Evolutionary conservation across 2,113 vertebrate species (phyloP).

Genomic region (Hyperoodon ampullatus): DNA sequence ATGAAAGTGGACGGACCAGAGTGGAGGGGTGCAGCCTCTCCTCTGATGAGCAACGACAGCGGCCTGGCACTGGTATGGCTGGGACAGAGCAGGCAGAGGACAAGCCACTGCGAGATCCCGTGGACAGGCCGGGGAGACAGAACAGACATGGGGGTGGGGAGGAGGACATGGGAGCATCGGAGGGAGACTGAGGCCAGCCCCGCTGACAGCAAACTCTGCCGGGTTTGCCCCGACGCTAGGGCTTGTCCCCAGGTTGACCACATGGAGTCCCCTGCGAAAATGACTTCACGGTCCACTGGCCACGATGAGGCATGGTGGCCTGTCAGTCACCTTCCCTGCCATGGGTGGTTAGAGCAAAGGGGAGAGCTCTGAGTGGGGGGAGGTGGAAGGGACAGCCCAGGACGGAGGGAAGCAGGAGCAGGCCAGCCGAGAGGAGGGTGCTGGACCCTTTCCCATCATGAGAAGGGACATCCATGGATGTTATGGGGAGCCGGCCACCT

Average conservation of each 20-base stretch:
- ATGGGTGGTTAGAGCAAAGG: no score
- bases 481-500: accelerated
- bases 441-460: not conserved
- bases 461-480: accelerated
- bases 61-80: not conserved
- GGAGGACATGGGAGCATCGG: accelerated
- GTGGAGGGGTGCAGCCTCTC: not conserved
- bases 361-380: not conserved
- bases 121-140: accelerated
- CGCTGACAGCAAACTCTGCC: not conserved
- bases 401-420: not conserved
- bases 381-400: not conserved
- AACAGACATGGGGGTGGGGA: accelerated
- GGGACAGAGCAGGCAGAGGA: not conserved
- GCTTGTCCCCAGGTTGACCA: not conserved
- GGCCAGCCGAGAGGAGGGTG: not conserved
- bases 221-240: not conserved
- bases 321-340: not conserved
- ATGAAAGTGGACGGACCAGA: not conserved
- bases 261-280: not conserved
- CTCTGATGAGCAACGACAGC: accelerated
- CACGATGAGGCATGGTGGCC: accelerated
- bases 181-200: not conserved
- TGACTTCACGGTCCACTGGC: not conserved
- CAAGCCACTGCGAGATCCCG: not conserved